These are phyloP conservation scores for Diplogasteroides magnus DNA, from an alignment of 1,140 invertebrate genomes.

Conservation along the genomic window DNA sequence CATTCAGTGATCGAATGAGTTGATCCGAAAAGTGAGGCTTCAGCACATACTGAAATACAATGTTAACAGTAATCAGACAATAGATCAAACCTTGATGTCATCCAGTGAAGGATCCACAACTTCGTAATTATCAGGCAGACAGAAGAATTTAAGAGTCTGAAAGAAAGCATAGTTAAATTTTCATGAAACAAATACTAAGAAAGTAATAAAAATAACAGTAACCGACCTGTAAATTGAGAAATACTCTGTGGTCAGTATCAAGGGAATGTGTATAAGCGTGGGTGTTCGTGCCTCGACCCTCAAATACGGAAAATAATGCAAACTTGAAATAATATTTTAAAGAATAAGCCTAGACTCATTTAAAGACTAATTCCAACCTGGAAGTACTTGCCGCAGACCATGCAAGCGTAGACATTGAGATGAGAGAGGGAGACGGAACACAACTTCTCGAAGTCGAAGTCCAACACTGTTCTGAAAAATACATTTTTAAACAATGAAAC, in stretches of 20 bases:
- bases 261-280: constrained; percentile 98
- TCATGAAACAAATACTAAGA: not conserved
- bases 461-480: constrained; percentile 72
- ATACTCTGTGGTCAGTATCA: constrained; percentile 93
- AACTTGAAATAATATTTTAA: not conserved
- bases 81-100: constrained; percentile 75
- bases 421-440: constrained; percentile 95
- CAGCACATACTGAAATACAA: constrained; percentile 72
- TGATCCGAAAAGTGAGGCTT: constrained; percentile 87
- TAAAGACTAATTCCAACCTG: constrained; percentile 63
- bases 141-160: constrained; percentile 94
- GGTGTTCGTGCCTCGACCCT: constrained; percentile 90
- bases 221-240: constrained; percentile 71
- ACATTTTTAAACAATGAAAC: constrained; percentile 3
- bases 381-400: constrained; percentile 99
- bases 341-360: not conserved
- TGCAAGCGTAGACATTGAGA: constrained; percentile 99
- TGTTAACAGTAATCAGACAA: constrained; percentile 10
- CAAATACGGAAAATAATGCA: constrained; percentile 8
- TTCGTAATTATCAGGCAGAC: constrained; percentile 98
- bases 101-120: constrained; percentile 97
- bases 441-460: constrained; percentile 99
- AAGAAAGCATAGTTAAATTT: not conserved
- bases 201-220: not conserved
- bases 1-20: constrained; percentile 17